Conservation (phyloP, 1,140 invertebrate genomes). For the Drosophila athabasca region DNA sequence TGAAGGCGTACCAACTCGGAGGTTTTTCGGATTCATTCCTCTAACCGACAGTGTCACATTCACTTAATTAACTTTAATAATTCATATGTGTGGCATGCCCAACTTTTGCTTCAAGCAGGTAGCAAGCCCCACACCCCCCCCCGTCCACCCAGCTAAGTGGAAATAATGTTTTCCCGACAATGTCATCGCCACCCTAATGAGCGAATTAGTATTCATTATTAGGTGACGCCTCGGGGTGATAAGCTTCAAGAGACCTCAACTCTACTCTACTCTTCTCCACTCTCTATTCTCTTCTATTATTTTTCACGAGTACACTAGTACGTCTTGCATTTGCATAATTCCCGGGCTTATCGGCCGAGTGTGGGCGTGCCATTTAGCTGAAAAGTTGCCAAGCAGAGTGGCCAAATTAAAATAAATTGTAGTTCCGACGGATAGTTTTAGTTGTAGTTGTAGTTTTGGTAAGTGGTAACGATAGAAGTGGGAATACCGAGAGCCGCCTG, state of each 20-base stretch:
- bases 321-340: slow-evolving; percentile 62
- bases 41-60: slow-evolving; percentile 46
- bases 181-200: slow-evolving; percentile 69
- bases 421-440: slow-evolving; percentile 33
- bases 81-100: slow-evolving; percentile 56
- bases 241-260: slow-evolving; percentile 22
- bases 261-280: neutral
- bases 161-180: slow-evolving; percentile 64
- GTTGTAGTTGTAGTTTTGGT: slow-evolving; percentile 44
- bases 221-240: slow-evolving; percentile 41
- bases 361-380: slow-evolving; percentile 41
- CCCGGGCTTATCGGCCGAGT: slow-evolving; percentile 27
- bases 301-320: no score
- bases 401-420: slow-evolving; percentile 76
- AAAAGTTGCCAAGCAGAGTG: slow-evolving; percentile 58
- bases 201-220: slow-evolving; percentile 80
- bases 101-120: slow-evolving; percentile 58
- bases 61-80: slow-evolving; percentile 82
- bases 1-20: slow-evolving; percentile 3
- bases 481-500: slow-evolving; percentile 12
- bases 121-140: slow-evolving; percentile 7
- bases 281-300: slow-evolving; percentile 11
- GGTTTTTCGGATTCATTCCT: slow-evolving; percentile 64
- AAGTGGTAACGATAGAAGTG: slow-evolving; percentile 64
- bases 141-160: slow-evolving; percentile 27